Evolutionary conservation across 2,888 invertebrate genomes (phyloP), one percentile per base, ranked within the genome.

Genomic region (Atethmia centrago): DNA sequence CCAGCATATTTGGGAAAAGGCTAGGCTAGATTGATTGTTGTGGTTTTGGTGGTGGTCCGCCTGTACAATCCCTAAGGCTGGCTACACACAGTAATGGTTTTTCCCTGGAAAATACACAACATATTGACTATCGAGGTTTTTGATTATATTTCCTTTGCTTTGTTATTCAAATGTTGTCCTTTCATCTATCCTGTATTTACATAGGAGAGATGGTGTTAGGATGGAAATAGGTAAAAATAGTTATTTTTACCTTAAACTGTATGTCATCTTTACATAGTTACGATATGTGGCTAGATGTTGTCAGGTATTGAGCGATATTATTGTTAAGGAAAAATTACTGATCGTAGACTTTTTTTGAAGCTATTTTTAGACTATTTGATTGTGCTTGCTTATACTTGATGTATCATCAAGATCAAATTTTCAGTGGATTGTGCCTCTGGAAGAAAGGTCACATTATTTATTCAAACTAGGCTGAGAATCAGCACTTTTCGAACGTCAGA

Each of bases 91-190:
- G 56, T 21, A 31, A 58, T 55, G 9, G 45, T 25, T 45, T 65
- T 64, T 53, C 56, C 19, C 58, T 66, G n/a, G 14, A 25, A 73
- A 72, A 72, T 42, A 51, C 16, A 58, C 45, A 56, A 58, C 49
- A 71, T 77, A 64, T 71, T 64, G 59, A 19, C 31, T 61, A 64
- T 78, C 7, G 21, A 74, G 12, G 25, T 82, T 67, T 67, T 68
- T 40, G 14, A 79, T 70, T 71, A n/a, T 61, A 58, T 76, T 69
- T 75, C 69, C 75, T 69, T 47, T 12, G 47, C 47, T 74, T 79
- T 66, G 76, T 2, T 36, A 71, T 77, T 69, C 65, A 73, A 71
- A 82, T 77, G 12, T 77, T 69, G 69, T n/a, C 28, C 16, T 76
- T 62, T 56, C 31, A 70, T 71, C 40, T 55, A 1, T 58, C 2